Evolutionary conservation across 2,888 invertebrate genomes (phyloP), one percentile per base, ranked within the genome.

Genomic region (Mythimna lalbum): DNA sequence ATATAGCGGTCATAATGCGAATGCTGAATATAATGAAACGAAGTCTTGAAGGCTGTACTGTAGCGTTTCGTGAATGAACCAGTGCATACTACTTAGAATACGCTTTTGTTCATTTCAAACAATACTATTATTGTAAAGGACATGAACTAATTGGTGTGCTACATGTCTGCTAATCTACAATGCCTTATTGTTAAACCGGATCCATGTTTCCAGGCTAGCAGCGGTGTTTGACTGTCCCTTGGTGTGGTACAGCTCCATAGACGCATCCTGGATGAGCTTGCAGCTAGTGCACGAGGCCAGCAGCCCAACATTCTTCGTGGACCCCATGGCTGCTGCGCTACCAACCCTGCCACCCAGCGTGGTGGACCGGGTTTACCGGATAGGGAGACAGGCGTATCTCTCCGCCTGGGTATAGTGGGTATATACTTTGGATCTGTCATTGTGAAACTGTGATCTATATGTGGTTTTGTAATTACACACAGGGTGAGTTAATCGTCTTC

Each of bases 161-260:
- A 5, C 5, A 14, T 17, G 49, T 9, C 9, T 17, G 19, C 47
- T 49, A 19, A 49, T n/a, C 47, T 9, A 49, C 47, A 49, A 49
- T 19, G 7, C 21, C 17, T n/a, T 3, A 17, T 43, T 23, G 39
- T n/a, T 47, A n/a, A 53, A 19, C 10, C 21, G 5, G 36, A 36
- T 14, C 21, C 57, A 14, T 36, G 2, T 43, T 64, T 70, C 0
- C 71, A 93, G 93, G 19, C 65, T 93, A 39, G 89, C 90, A 5
- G 83, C 89, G 4, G 76, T 92, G 0, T 93, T 86, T 80, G 83
- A 88, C 10, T 92, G 93, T 57, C 92, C 93, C 0, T 79, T 93
- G 49, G 85, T 93, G 62, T 93, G 93, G 93, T 93, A 92, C 81
- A 87, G 88, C 49, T 73, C 87, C 4, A 73, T 81, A 19, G 92